These are phyloP conservation scores for Hippolais icterina DNA, from an alignment of 2,113 vertebrate genomes.

Conservation along the genomic window DNA sequence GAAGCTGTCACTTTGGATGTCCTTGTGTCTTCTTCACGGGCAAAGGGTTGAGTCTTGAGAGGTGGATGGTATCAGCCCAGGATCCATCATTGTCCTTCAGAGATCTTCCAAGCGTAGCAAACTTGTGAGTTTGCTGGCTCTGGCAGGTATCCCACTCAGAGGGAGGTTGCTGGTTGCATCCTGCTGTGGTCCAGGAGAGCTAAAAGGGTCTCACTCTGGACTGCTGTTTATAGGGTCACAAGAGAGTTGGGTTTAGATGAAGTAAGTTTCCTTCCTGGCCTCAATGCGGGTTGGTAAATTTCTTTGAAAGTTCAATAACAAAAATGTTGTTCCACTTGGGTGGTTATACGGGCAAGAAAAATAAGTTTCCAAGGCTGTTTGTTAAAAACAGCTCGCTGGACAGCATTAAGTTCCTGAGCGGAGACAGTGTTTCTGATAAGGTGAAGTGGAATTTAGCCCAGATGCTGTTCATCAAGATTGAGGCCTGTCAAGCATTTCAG, in stretches of 20 bases:
- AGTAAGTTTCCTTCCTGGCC: background rate
- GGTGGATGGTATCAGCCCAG: background rate
- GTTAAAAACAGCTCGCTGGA: background rate
- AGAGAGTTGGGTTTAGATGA: rapidly evolving
- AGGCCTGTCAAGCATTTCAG: background rate
- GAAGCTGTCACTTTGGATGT: background rate
- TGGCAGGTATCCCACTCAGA: too few species aligned
- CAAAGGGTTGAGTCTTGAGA: background rate
- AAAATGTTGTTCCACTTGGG: background rate
- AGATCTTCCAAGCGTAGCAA: background rate
- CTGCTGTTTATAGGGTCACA: background rate
- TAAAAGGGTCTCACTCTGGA: background rate
- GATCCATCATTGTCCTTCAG: rapidly evolving
- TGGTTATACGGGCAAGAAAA: background rate
- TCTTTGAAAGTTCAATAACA: background rate
- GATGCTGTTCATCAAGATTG: background rate
- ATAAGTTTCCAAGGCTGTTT: background rate
- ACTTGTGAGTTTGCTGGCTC: background rate
- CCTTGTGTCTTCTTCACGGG: background rate
- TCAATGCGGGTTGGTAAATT: rapidly evolving
- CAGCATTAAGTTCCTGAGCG: background rate
- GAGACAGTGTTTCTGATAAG: background rate
- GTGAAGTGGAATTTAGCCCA: background rate
- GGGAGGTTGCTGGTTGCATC: background rate
- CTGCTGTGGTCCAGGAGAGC: background rate